Percentiles rank a stretch among this genome's conserved stretches.
Conservation (phyloP, 2,888 invertebrate species). For the Thera britannica region DNA sequence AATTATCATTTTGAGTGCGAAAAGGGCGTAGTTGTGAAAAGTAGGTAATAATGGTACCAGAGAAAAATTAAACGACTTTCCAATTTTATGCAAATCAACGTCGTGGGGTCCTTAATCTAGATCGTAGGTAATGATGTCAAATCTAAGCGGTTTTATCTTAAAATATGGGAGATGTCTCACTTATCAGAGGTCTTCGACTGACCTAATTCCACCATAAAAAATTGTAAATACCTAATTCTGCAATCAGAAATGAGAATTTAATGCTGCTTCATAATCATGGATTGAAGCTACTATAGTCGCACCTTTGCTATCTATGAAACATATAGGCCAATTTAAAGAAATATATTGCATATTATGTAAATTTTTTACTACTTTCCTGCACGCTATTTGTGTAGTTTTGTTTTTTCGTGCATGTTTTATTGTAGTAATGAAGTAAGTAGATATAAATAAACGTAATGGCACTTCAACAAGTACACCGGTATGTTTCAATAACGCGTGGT, state of each 20-base stretch:
- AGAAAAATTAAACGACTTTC: no score
- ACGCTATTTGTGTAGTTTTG: neutral
- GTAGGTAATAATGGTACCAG: no score
- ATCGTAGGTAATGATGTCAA: no score
- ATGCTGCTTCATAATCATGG: no score
- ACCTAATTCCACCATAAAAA: neutral
- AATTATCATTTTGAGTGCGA: neutral
- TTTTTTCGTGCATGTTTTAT: slow-evolving; percentile 9
- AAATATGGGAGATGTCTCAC: neutral
- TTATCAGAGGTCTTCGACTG: neutral
- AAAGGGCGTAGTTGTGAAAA: neutral
- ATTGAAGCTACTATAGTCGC: no score
- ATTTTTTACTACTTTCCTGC: neutral
- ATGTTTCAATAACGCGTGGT: neutral
- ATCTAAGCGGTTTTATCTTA: neutral
- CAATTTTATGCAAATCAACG: no score
- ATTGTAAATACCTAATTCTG: neutral
- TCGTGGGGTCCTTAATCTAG: no score
- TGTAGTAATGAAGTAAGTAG: neutral
- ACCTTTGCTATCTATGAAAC: neutral
- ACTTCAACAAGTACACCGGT: neutral
- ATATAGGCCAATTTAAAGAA: no score
- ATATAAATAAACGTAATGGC: slow-evolving; percentile 4
- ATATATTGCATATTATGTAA: no score
- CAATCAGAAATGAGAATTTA: no score